Percentiles rank a stretch among this genome's conserved stretches.
phyloP scores from a whole-genome alignment of 2,797 vertebrate genomes.

The Acipenser oxyrinchus region DNA sequence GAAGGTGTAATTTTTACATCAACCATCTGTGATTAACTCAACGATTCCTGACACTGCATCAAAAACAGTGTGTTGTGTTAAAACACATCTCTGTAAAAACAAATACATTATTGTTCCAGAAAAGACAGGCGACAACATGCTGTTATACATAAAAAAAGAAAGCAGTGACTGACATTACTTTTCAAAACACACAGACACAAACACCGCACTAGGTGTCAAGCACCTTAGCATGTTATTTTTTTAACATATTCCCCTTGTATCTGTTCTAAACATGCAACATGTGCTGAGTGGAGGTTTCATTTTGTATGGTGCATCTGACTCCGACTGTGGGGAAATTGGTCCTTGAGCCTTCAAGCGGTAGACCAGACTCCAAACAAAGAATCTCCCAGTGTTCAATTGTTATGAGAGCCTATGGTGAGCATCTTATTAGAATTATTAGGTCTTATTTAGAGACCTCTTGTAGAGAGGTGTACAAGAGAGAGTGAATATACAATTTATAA shows the following conservation, averaged over 20 bases:
- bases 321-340: neutral
- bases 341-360: neutral
- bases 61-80: no score
- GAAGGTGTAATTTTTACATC: no score
- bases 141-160: no score
- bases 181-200: no score
- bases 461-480: no score
- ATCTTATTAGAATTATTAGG: neutral
- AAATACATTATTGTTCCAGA: no score
- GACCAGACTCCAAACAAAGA: neutral
- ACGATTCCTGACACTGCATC: no score
- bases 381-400: neutral
- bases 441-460: neutral
- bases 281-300: conserved; percentile 1
- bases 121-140: no score
- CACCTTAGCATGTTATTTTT: neutral
- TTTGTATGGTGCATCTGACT: conserved; percentile 2
- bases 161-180: no score
- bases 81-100: no score
- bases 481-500: neutral
- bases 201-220: neutral
- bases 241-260: neutral
- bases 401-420: neutral
- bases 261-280: neutral
- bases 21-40: no score